Conservation (phyloP, 2,888 invertebrate genomes). For the Agrilus biguttatus region DNA sequence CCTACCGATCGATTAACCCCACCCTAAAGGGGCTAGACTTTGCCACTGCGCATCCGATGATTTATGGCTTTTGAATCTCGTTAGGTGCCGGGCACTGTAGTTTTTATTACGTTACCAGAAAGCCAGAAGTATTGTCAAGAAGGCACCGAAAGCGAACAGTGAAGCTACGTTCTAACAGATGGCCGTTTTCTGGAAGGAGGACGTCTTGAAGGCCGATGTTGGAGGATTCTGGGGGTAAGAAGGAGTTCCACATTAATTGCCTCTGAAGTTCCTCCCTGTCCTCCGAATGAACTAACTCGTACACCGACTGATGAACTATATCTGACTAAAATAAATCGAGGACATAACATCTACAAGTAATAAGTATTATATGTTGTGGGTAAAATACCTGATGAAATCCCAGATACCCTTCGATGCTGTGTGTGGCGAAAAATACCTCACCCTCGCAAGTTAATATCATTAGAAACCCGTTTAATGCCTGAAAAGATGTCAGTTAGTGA, state of each 20-base stretch:
- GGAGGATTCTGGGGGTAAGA: slow-evolving; percentile 65
- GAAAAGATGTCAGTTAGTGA: slow-evolving; percentile 28
- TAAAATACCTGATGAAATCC: slow-evolving; percentile 95
- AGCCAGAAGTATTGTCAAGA: slow-evolving; percentile 98
- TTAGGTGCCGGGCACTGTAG: too few relatives aligned
- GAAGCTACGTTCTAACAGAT: slow-evolving; percentile 88
- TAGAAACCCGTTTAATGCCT: slow-evolving; percentile 98
- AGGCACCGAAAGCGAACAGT: slow-evolving; percentile 98
- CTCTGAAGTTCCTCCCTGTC: slow-evolving; percentile 94
- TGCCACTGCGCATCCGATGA: too few relatives aligned
- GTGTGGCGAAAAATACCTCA: slow-evolving; percentile 98
- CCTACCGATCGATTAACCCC: too few relatives aligned
- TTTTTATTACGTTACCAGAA: slow-evolving; percentile 57
- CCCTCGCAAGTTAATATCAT: slow-evolving; percentile 98
- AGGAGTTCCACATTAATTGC: slow-evolving; percentile 90
- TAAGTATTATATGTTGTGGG: not conserved
- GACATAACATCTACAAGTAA: slow-evolving; percentile 4
- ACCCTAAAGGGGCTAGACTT: too few relatives aligned
- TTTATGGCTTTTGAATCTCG: too few relatives aligned
- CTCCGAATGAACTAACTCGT: slow-evolving; percentile 97
- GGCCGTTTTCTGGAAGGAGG: slow-evolving; percentile 74
- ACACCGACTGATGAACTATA: slow-evolving; percentile 97
- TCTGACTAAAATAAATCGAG: slow-evolving; percentile 71
- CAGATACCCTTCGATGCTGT: slow-evolving; percentile 98
- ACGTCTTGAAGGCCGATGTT: slow-evolving; percentile 76